A percentile compares a stretch with the other conserved stretches of the same genome.
These are phyloP conservation scores for Endotricha flammealis DNA, from an alignment of 2,888 invertebrate genomes.

Conservation along the genomic window DNA sequence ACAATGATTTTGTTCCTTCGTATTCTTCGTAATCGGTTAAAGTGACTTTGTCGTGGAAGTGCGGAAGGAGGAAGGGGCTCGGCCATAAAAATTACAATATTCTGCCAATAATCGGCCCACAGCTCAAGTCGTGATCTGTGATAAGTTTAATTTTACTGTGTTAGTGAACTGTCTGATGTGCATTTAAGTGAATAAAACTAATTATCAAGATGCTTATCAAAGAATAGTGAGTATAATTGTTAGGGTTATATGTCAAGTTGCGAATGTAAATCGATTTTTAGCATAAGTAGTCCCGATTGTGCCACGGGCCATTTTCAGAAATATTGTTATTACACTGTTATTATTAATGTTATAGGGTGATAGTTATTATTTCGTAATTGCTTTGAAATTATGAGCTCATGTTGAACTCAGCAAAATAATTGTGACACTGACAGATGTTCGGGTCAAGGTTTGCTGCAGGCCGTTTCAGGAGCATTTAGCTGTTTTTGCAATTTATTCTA, in stretches of 20 bases:
- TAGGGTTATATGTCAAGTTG: conserved; percentile 59
- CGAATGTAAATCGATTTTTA: conserved; percentile 70
- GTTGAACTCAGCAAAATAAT: conserved; percentile 2
- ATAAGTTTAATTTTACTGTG: conserved; percentile 63
- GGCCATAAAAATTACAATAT: conserved; percentile 61
- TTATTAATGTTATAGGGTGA: neutral
- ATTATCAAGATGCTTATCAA: conserved; percentile 82
- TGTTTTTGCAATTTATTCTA: neutral
- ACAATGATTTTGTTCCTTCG: conserved; percentile 21
- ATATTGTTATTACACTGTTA: conserved; percentile 34
- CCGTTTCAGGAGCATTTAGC: conserved; percentile 3
- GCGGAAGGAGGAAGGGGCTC: neutral
- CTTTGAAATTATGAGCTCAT: neutral
- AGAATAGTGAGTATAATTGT: conserved; percentile 81
- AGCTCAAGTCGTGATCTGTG: conserved; percentile 74
- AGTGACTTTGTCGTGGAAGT: no score
- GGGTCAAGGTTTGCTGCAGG: conserved; percentile 45
- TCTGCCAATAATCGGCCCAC: conserved; percentile 62
- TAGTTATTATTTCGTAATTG: neutral
- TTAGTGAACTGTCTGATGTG: conserved; percentile 77
- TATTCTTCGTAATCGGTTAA: conserved; percentile 15
- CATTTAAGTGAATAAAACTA: conserved; percentile 65
- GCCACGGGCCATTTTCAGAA: conserved; percentile 33
- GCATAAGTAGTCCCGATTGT: conserved; percentile 33
- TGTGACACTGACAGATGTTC: conserved; percentile 57